Base-by-base conservation (phyloP, 2,888 invertebrate genomes). In the Megalurothrips usitatus region DNA sequence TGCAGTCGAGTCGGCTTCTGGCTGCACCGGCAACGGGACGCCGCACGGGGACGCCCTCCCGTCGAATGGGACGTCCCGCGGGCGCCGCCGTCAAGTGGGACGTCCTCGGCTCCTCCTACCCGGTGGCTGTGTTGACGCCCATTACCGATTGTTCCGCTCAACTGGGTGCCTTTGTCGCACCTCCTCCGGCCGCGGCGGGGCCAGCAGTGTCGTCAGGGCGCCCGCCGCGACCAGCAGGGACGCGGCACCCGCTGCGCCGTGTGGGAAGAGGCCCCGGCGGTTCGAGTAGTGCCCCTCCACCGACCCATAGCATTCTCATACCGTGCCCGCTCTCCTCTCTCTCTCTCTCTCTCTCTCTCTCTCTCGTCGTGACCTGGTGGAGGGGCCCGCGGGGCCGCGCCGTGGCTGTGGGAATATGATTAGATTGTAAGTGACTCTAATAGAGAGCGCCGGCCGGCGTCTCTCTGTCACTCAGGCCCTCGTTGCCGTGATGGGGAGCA, bases 101-200 rank as follows among this genome's bases (percentile, higher is more conserved):
- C 58, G 58, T 14, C 23, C 63, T 3, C 23, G 23, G 8, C 8
- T 11, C 23, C 23, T 11, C 68, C 23, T 23, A 6, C 11, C 19
- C 23, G 68, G 68, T 23, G 23, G 11, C 68, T n/a, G 23, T 23
- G 58, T 58, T 23, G 8, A 23, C 68, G 52, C 23, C 23, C 68
- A 68, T 68, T 68, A 68, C 68, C 68, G 68, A 68, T 68, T 68
- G 68, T 68, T 68, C 23, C 68, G 68, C 68, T 11, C 23, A 23
- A n/a, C 52, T 43, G 34, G 34, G 34, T n/a, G 58, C 17, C 12
- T 8, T 58, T n/a, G 58, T 58, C 58, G 58, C 58, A 17, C n/a
- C 58, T n/a, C 2, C 58, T 2, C 14, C 58, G 58, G 19, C 58
- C 58, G 52, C 52, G 52, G 52, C 1, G 52, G 14, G 58, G 58